Evolutionary conservation across 2,888 invertebrate genomes (phyloP).

Genomic region (Trissolcus brochymenae): DNA sequence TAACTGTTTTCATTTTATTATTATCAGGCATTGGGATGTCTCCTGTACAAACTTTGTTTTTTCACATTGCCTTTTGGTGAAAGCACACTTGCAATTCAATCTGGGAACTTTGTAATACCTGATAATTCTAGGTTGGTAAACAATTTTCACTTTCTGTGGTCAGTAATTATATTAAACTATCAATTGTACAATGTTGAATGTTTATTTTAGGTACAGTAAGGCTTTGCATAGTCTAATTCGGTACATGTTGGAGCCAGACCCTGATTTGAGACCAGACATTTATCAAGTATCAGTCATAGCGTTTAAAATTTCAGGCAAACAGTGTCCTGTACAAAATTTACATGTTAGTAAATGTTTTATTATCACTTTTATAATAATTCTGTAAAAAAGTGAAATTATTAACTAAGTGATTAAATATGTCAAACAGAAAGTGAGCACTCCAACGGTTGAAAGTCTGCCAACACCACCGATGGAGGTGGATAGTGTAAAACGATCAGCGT

Average conservation of each 20-base stretch:
- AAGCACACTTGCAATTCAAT: constrained; percentile 93
- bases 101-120: constrained; percentile 90
- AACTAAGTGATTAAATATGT: too few species aligned
- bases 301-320: constrained; percentile 83
- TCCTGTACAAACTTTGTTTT: constrained; percentile 92
- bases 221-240: constrained; percentile 74
- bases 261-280: constrained; percentile 89
- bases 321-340: constrained; percentile 88
- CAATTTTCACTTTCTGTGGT: background rate
- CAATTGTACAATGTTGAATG: background rate
- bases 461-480: constrained; percentile 85
- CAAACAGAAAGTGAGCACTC: constrained; percentile 81
- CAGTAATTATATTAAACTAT: background rate
- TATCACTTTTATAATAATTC: background rate
- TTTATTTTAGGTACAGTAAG: constrained; percentile 69
- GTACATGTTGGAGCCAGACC: constrained; percentile 90
- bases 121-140: constrained; percentile 82
- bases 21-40: constrained; percentile 88
- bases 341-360: constrained; percentile 78
- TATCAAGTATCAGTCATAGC: constrained; percentile 88
- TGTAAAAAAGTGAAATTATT: too few species aligned
- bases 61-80: constrained; percentile 94
- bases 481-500: constrained; percentile 79
- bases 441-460: constrained; percentile 81
- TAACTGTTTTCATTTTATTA: background rate